Evolutionary conservation across 2,797 vertebrate species (phyloP), one percentile per base, ranked within the genome.

Genomic region (Gila robusta): DNA sequence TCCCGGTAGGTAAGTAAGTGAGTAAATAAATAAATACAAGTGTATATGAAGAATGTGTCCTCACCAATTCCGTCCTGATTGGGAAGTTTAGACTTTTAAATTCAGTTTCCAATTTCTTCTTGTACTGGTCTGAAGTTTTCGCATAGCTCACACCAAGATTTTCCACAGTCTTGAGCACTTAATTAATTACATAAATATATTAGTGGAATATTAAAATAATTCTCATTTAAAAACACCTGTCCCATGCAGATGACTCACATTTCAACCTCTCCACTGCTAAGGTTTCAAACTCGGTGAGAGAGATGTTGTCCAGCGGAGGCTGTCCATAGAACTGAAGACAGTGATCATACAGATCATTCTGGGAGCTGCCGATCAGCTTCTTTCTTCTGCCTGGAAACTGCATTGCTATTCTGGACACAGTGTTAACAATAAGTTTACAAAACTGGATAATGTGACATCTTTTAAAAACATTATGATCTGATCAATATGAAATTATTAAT

Each of bases 131-230:
- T 1, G 87, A 90, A n/a, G 19, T 32, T 92, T 95, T 99, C 85
- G 95, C 28, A 16, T 91, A 91, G 91, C 96, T 97, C 88, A 99
- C 96, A 16, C 98, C 98, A 49, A 98, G 91, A 92, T 95, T 98
- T 91, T 99, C 98, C 84, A 98, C 83, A 0, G 94, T 90, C 94
- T 99, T 99, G 88, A 99, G 94, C 90, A 99, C 98, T 99, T 21
- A 73, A 8, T 28, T 59, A 17, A 14, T 47, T 28, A 83, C 6
- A 59, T 5, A 70, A 1, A 54, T 19, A 26, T 12, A 80, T 49
- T 39, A 59, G 28, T 12, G 21, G 2, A 28, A 74, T 10, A n/a
- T 8, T 77, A 8, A 32, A 21, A 21, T 52, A 21, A 21, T 19
- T 19, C 14, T 32, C 26, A 49, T 47, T 49, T 19, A 6, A 62